phyloP scores from a whole-genome alignment of 2,888 invertebrate species.

The Parelbella ahira region DNA sequence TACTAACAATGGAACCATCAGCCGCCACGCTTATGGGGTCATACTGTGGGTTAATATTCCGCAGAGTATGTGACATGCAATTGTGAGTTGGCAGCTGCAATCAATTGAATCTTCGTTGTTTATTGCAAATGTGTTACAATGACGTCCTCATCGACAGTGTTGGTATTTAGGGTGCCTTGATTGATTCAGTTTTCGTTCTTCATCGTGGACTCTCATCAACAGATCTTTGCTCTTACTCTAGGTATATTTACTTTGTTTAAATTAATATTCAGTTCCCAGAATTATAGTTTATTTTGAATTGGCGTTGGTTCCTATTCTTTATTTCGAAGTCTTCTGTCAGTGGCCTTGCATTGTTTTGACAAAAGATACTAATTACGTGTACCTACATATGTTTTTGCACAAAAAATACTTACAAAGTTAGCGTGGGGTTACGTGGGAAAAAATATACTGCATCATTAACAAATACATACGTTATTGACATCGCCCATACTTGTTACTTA shows the following conservation, averaged over 20 bases:
- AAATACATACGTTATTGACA: too few relatives aligned
- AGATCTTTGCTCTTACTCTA: too few relatives aligned
- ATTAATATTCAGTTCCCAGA: too few relatives aligned
- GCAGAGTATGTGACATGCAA: slow-evolving; percentile 14
- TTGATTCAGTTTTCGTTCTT: slow-evolving; percentile 1
- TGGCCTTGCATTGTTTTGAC: slow-evolving; percentile 8
- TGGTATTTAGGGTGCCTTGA: slow-evolving; percentile 5
- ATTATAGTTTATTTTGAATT: too few relatives aligned
- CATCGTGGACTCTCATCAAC: too few relatives aligned
- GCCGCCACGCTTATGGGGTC: slow-evolving; percentile 19
- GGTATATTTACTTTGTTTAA: too few relatives aligned
- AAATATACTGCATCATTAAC: too few relatives aligned
- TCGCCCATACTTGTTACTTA: too few relatives aligned
- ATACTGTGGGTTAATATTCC: slow-evolving; percentile 20
- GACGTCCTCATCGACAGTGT: slow-evolving; percentile 8
- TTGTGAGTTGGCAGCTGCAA: slow-evolving; percentile 21
- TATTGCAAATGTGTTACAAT: slow-evolving; percentile 18
- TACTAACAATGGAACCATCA: slow-evolving; percentile 20
- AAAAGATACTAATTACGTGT: background rate
- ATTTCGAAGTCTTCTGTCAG: background rate
- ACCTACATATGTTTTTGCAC: background rate
- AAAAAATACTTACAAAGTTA: too few relatives aligned
- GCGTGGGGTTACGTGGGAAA: too few relatives aligned
- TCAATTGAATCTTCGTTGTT: slow-evolving; percentile 14
- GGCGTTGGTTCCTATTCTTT: too few relatives aligned